phyloP scores from a whole-genome alignment of 1,140 invertebrate genomes.

The Drosophila subpulchrella region DNA sequence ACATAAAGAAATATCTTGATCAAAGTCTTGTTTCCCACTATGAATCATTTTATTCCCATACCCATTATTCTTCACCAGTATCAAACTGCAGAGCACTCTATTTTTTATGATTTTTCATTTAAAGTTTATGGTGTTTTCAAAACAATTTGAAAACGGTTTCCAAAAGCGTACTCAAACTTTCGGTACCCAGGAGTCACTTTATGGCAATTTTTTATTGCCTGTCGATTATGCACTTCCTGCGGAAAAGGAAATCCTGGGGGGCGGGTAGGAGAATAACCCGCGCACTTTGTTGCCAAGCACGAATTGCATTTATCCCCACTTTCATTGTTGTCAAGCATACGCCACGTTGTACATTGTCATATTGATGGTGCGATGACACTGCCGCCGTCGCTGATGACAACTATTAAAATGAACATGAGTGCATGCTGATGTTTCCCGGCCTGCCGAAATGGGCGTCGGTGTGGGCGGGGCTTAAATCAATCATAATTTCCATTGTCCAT shows the following conservation, averaged over 20 bases:
- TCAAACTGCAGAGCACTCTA: neutral
- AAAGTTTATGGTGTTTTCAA: neutral
- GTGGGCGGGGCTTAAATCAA: conserved; percentile 43
- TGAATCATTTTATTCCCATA: too few species aligned
- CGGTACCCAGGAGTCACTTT: conserved; percentile 1
- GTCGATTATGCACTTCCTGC: conserved; percentile 56
- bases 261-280: conserved; percentile 9
- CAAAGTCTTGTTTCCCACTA: too few species aligned
- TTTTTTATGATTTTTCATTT: neutral
- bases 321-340: conserved; percentile 49
- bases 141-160: neutral
- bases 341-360: conserved; percentile 55
- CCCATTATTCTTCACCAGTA: too few species aligned
- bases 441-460: neutral
- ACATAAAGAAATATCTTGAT: too few species aligned
- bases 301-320: conserved; percentile 25
- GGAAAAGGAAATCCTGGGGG: neutral
- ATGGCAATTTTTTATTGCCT: conserved; percentile 49
- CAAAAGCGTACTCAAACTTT: conserved; percentile 21
- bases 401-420: conserved; percentile 29
- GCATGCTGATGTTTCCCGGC: neutral
- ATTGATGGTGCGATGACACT: conserved; percentile 35
- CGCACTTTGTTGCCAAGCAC: conserved; percentile 43
- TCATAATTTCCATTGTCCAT: conserved; percentile 55
- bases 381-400: conserved; percentile 29